Evolutionary conservation across 2,797 vertebrate genomes (phyloP), one percentile per base, ranked within the genome.

Genomic region (Spinibarbus caldwelli): DNA sequence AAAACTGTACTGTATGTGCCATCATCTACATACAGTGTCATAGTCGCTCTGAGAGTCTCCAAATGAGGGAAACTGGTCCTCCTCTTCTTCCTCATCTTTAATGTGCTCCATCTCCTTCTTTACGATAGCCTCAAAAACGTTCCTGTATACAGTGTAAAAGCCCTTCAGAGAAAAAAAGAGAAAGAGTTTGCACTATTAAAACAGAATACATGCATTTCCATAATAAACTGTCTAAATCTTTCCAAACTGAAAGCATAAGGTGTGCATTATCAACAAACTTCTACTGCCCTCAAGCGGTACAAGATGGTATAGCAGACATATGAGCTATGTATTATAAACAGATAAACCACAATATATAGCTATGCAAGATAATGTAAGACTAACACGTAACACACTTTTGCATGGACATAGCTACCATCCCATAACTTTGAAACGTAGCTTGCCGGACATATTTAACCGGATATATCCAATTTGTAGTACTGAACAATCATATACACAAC

Each of bases 21-120:
- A 43, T 41, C 29, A 29, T 54, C 6, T 45, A 2, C 91, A 94
- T 95, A 99, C 98, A 66, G 91, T 96, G 87, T 99, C 97, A 75
- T 98, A 99, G 91, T 99, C 97, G 67, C 98, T 99, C 86, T 95
- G 91, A 17, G 97, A 97, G 89, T 97, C 95, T 90, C 98, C 98
- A 62, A 99, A 99, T 4, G 91, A 87, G 43, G 98, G 97, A 90
- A 97, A 97, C 64, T 94, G 94, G 34, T 96, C 96, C 0, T 86
- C 86, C 14, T 96, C 95, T 1, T 84, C 86, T 4, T 96, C 93
- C 15, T 96, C 96, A 62, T 94, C 94, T 26, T 92, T 94, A 86
- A 91, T 86, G 8, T 93, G 96, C 87, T 99, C 97, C 90, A 95
- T 91, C 90, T 99, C 98, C 90, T 99, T 97, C 85, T 97, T 97